phyloP scores from a whole-genome alignment of 2,888 invertebrate species.

The Caenorhabditis doughertyi region DNA sequence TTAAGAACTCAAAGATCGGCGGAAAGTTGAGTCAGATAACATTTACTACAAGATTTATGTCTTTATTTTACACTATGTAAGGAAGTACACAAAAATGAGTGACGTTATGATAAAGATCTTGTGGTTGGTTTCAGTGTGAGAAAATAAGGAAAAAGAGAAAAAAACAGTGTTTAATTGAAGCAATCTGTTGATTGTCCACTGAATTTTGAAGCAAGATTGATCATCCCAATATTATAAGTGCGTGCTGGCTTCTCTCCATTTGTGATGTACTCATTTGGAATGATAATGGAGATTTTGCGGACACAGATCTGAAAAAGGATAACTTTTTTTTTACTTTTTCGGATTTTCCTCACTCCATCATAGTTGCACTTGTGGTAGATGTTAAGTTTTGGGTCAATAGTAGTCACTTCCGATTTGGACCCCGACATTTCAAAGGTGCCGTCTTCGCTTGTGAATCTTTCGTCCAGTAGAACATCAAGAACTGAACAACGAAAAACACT shows the following conservation, averaged over 20 bases:
- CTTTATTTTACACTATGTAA: slow-evolving; percentile 19
- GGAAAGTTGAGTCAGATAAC: not conserved
- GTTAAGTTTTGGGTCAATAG: slow-evolving; percentile 72
- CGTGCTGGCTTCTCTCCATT: slow-evolving; percentile 67
- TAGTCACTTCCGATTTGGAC: slow-evolving; percentile 69
- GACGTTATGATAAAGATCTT: slow-evolving; percentile 3
- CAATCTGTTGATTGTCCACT: slow-evolving; percentile 77
- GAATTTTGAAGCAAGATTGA: slow-evolving; percentile 78
- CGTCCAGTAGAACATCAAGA: slow-evolving; percentile 78
- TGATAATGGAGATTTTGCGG: slow-evolving; percentile 68
- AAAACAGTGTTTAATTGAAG: slow-evolving; percentile 69
- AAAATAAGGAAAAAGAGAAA: no score
- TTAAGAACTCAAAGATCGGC: slow-evolving; percentile 13
- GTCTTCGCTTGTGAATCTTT: slow-evolving; percentile 72
- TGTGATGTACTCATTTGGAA: slow-evolving; percentile 69
- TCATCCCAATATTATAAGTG: slow-evolving; percentile 69
- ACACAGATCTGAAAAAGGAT: slow-evolving; percentile 60
- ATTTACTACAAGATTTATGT: slow-evolving; percentile 27
- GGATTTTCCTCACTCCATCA: slow-evolving; percentile 62
- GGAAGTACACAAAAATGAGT: slow-evolving; percentile 1
- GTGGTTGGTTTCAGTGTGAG: slow-evolving; percentile 22
- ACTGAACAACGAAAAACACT: slow-evolving; percentile 62
- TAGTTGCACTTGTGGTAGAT: slow-evolving; percentile 73
- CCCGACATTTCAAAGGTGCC: slow-evolving; percentile 77
- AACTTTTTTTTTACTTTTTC: not conserved